Evolutionary conservation across 2,797 vertebrate genomes (phyloP).

Genomic region (Nannoperca obscura): DNA sequence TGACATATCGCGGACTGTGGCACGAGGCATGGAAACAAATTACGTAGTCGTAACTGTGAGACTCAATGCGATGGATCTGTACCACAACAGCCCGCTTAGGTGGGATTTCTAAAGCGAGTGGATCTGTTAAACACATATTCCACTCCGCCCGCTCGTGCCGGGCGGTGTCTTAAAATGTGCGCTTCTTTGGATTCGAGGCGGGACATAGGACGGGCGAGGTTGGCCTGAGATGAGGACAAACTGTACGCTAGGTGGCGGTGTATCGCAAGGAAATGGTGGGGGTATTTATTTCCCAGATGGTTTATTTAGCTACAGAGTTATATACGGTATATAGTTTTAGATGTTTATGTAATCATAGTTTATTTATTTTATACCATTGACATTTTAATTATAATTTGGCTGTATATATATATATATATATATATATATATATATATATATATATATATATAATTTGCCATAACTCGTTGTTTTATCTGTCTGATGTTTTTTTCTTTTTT

Average conservation of each 20-base stretch:
- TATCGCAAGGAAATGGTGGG: background rate
- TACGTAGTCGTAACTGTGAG: conserved; percentile 48
- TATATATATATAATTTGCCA: no score
- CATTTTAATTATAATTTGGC: background rate
- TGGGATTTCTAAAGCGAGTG: background rate
- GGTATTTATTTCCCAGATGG: background rate
- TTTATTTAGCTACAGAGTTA: background rate
- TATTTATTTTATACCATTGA: background rate
- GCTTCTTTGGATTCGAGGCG: conserved; percentile 45
- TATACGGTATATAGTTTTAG: background rate
- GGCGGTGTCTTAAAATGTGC: rapidly evolving
- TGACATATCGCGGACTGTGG: conserved; percentile 72
- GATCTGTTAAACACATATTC: rapidly evolving
- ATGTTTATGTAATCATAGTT: background rate
- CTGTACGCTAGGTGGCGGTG: conserved; percentile 35
- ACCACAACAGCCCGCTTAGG: background rate
- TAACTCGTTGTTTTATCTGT: background rate
- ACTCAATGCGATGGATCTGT: background rate
- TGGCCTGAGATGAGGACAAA: background rate
- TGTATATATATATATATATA: no score
- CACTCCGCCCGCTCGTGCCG: conserved; percentile 44
- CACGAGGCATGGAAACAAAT: conserved; percentile 72
- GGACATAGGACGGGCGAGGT: conserved; percentile 68
- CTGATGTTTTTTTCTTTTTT: background rate
- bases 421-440: no score